Evolutionary conservation across 2,113 vertebrate species (phyloP).

Genomic region (Eulemur rufifrons): DNA sequence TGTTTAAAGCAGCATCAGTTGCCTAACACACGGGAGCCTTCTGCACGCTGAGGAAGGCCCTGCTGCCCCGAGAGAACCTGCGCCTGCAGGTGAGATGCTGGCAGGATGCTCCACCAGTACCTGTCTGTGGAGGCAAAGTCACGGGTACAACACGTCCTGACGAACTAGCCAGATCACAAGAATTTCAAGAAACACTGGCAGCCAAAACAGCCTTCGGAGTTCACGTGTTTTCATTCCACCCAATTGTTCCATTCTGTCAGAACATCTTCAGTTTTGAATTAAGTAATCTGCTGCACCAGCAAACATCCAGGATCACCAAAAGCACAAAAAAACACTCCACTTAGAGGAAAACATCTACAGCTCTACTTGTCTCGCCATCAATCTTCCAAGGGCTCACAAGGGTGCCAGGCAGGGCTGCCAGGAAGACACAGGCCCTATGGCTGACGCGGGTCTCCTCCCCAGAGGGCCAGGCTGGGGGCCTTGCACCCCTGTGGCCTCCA

Average conservation of each 20-base stretch:
- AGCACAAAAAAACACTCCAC: neutral
- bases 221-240: accelerated
- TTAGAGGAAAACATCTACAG: neutral
- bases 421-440: accelerated
- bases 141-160: accelerated
- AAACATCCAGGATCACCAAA: neutral
- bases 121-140: neutral
- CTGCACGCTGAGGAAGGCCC: no score
- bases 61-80: neutral
- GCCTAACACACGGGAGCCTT: accelerated
- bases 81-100: neutral
- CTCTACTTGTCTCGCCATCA: neutral
- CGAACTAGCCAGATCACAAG: neutral
- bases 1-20: neutral
- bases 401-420: neutral
- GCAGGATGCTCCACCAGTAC: neutral
- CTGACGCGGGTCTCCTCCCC: accelerated
- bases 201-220: neutral
- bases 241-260: accelerated
- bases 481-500: accelerated
- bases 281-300: neutral
- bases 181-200: accelerated
- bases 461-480: neutral
- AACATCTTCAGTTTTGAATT: neutral
- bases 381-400: neutral